A percentile compares a stretch with the other conserved stretches of the same genome.
Evolutionary conservation across 1,140 invertebrate species (phyloP).

Genomic region (Colletes gigas): DNA sequence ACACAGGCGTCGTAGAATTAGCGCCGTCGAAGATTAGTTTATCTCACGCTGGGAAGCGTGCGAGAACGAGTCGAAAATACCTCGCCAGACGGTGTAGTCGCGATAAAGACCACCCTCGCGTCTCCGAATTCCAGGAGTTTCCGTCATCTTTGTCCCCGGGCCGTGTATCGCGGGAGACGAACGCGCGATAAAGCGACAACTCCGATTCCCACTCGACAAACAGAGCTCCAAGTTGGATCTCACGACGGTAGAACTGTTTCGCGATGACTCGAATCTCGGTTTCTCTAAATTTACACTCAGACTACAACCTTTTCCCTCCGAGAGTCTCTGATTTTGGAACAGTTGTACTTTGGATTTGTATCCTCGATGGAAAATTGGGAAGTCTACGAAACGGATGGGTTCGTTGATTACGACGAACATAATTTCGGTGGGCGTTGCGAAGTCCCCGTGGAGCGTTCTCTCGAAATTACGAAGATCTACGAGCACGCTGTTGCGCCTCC

Average conservation of each 20-base stretch:
- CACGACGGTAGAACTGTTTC: background rate
- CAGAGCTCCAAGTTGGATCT: background rate
- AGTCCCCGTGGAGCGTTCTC: slow-evolving; percentile 1
- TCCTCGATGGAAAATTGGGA: background rate
- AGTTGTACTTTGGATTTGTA: too few species aligned
- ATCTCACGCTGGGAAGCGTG: slow-evolving; percentile 47
- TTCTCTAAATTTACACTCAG: background rate
- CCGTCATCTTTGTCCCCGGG: background rate
- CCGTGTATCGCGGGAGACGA: background rate
- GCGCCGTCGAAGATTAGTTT: slow-evolving; percentile 53
- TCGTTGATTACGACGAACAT: slow-evolving; percentile 2
- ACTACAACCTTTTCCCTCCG: too few species aligned
- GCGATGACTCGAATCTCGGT: background rate
- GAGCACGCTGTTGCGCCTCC: slow-evolving; percentile 54
- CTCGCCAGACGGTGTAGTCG: background rate
- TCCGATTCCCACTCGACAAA: background rate
- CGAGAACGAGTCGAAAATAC: slow-evolving; percentile 21
- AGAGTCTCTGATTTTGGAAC: too few species aligned
- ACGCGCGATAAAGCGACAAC: background rate
- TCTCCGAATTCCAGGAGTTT: background rate
- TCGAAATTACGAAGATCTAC: slow-evolving; percentile 46
- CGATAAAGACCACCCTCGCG: background rate
- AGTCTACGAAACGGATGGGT: slow-evolving; percentile 26
- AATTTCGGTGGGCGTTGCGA: slow-evolving; percentile 21
- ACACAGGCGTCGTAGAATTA: background rate